Conservation (phyloP, 2,113 vertebrate species). For the Aythya baeri region DNA sequence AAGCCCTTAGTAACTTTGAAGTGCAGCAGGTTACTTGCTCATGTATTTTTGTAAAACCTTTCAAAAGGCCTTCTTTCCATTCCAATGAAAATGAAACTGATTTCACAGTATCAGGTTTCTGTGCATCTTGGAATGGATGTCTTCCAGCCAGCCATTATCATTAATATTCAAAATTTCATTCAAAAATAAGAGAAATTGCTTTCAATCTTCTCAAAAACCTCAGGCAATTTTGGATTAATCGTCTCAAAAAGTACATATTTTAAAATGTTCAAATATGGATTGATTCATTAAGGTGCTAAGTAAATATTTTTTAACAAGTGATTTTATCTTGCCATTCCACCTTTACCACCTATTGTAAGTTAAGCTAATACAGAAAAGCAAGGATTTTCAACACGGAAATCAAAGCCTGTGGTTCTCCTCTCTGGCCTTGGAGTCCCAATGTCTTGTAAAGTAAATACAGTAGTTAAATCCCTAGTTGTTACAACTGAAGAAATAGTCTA, state of each 20-base stretch:
- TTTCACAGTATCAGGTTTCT: conserved; percentile 16
- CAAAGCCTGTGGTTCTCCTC: neutral
- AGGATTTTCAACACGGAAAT: neutral
- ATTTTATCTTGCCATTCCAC: neutral
- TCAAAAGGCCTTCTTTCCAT: conserved; percentile 22
- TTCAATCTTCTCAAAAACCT: neutral
- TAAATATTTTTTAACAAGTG: conserved; percentile 8
- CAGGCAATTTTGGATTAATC: neutral
- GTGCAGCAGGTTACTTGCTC: neutral
- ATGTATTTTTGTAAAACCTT: conserved; percentile 16
- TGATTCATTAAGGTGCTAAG: neutral
- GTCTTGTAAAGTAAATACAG: neutral
- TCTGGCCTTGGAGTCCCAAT: neutral
- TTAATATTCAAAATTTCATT: neutral
- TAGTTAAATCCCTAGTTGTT: neutral
- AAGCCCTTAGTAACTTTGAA: neutral
- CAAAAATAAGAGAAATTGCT: neutral
- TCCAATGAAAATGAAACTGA: conserved; percentile 22
- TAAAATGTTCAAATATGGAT: neutral
- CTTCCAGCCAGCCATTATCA: neutral
- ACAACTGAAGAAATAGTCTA: conserved; percentile 1
- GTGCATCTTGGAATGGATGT: neutral
- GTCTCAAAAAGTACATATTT: neutral
- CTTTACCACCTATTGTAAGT: neutral
- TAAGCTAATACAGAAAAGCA: neutral